Evolutionary conservation across 2,797 vertebrate genomes (phyloP), one percentile per base, ranked within the genome.

Genomic region (Prionace glauca): DNA sequence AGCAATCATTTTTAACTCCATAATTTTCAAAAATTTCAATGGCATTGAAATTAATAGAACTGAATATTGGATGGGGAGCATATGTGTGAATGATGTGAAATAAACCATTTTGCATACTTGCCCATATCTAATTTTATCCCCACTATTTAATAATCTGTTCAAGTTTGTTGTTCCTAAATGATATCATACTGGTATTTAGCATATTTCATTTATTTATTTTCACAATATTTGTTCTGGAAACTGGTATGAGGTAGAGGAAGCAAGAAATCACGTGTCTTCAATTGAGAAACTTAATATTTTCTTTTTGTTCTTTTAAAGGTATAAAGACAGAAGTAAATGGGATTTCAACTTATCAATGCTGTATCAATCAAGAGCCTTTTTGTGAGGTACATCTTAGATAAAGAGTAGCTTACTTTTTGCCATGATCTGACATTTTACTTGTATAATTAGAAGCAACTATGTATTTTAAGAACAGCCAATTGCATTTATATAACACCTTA

Each of bases 301-400:
- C 16, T 5, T n/a, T 9, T 95, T 94, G n/a, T 71, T 94, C 92
- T 62, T 50, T 84, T 86, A 32, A 62, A 95, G 95, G 90, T 95
- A 67, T 94, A 84, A 56, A 45, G 7, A 14, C 22, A 3, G 60
- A 36, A 18, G 20, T 94, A 67, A 65, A 79, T 81, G 60, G 92
- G 12, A n/a, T 95, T 79, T 94, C 95, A 84, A 77, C 41, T 24
- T 86, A 81, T 45, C 95, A 95, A 56, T 95, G 95, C 95, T 95
- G 95, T 79, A 74, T 79, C 95, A 77, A 60, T 79, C 8, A 60
- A 20, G 95, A 95, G 0, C 29, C 69, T 72, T 92, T 77, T 62
- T 95, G 95, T 74, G 29, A 74, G 95, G 95, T 95, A 95, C 20
- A 22, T 92, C 20, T 18, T 92, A 36, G n/a, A 36, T 84, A 24